Percentiles rank a stretch among this genome's conserved stretches.
These are phyloP conservation scores for Tauraco hartlaubi DNA, from an alignment of 2,797 vertebrate species.

Conservation along the genomic window DNA sequence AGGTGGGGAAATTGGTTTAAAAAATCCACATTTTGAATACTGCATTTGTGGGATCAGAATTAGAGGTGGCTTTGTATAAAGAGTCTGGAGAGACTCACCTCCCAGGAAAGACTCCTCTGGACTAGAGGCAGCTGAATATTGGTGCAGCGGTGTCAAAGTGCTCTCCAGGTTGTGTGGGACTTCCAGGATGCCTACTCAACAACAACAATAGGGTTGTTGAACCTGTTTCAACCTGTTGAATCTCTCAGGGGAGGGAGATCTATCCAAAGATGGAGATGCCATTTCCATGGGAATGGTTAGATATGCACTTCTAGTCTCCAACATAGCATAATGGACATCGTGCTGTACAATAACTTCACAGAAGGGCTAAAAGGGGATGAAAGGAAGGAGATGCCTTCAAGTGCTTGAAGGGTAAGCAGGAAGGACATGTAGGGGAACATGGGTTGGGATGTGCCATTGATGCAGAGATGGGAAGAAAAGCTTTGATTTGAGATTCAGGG, in stretches of 20 bases:
- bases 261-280: background rate
- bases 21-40: background rate
- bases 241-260: too few relatives aligned
- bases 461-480: background rate
- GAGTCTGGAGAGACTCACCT: background rate
- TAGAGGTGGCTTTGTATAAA: background rate
- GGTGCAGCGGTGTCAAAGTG: background rate
- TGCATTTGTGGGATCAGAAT: accelerated
- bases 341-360: accelerated
- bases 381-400: background rate
- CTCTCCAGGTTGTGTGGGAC: background rate
- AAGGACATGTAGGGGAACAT: background rate
- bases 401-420: background rate
- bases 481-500: background rate
- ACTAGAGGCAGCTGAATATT: background rate
- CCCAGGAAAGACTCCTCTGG: background rate
- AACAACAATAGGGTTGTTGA: too few relatives aligned
- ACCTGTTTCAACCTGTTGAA: too few relatives aligned
- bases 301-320: background rate
- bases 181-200: background rate
- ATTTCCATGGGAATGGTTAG: background rate
- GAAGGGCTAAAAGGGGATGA: background rate
- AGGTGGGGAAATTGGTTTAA: background rate
- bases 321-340: accelerated
- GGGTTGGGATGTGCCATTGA: background rate